Conservation (phyloP, 2,797 vertebrate species). For the Cryptoprocta ferox region DNA sequence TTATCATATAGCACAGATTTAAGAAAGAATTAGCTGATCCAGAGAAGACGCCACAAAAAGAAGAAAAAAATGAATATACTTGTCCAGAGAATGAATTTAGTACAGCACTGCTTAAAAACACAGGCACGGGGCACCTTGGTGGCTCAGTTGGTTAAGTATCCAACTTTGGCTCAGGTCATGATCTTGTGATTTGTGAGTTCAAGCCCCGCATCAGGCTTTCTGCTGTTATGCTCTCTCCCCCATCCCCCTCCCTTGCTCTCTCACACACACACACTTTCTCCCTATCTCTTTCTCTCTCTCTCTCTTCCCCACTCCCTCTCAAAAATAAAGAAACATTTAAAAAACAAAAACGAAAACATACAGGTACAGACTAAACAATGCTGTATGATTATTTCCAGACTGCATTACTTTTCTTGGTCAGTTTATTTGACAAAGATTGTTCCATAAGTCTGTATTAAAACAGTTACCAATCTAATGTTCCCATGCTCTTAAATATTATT, state of each 20-base stretch:
- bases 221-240: no score
- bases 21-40: constrained; percentile 20
- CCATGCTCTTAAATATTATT: constrained; percentile 35
- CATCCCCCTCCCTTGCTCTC: no score
- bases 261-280: no score
- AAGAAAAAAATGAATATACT: constrained; percentile 17
- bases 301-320: no score
- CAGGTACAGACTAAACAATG: neutral
- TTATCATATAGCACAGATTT: neutral
- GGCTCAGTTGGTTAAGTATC: no score
- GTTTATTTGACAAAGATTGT: constrained; percentile 9
- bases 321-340: no score
- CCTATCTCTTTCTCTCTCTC: no score
- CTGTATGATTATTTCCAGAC: neutral
- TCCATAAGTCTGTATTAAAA: constrained; percentile 11
- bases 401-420: constrained; percentile 38
- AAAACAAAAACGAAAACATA: neutral
- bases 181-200: no score
- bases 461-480: constrained; percentile 6
- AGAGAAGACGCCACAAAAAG: neutral
- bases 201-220: no score
- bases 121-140: neutral
- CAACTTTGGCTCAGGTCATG: no score
- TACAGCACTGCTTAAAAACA: neutral
- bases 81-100: neutral